A percentile compares a stretch with the other conserved stretches of the same genome.
Evolutionary conservation across 2,797 vertebrate genomes (phyloP).

Genomic region (Petrocephalus sullivani): DNA sequence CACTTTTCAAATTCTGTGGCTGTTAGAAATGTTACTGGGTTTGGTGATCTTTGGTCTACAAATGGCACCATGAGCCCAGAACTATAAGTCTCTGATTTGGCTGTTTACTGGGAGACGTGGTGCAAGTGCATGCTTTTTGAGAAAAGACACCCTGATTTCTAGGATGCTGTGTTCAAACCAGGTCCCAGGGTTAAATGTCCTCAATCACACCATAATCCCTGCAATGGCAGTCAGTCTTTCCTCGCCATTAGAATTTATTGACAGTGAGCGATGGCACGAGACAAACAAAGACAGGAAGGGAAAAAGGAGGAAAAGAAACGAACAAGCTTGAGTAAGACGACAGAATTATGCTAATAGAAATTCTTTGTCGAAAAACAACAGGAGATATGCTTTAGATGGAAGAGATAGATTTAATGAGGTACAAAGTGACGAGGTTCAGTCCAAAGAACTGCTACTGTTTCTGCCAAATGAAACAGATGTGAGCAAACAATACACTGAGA

Average conservation of each 20-base stretch:
- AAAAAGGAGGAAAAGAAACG: background rate
- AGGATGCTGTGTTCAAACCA: background rate
- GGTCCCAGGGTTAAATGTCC: background rate
- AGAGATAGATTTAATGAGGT: background rate
- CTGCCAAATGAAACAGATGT: constrained; percentile 21
- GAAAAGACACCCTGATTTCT: background rate
- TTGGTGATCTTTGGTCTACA: background rate
- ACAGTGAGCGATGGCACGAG: background rate
- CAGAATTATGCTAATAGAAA: constrained; percentile 9
- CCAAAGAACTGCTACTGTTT: background rate
- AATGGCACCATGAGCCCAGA: background rate
- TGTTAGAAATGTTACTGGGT: background rate
- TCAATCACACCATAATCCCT: constrained; percentile 11
- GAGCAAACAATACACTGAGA: background rate
- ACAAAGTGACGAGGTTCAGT: constrained; percentile 4
- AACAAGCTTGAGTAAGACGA: background rate
- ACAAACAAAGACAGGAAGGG: background rate
- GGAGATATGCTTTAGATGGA: constrained; percentile 13
- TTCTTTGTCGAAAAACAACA: constrained; percentile 17
- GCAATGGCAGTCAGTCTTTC: background rate
- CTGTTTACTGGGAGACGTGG: background rate
- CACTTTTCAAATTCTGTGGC: background rate
- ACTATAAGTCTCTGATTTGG: background rate
- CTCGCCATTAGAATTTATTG: background rate
- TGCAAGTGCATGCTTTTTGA: background rate